Evolutionary conservation across 2,797 vertebrate genomes (phyloP), one percentile per base, ranked within the genome.

Genomic region (Chelonia mydas): DNA sequence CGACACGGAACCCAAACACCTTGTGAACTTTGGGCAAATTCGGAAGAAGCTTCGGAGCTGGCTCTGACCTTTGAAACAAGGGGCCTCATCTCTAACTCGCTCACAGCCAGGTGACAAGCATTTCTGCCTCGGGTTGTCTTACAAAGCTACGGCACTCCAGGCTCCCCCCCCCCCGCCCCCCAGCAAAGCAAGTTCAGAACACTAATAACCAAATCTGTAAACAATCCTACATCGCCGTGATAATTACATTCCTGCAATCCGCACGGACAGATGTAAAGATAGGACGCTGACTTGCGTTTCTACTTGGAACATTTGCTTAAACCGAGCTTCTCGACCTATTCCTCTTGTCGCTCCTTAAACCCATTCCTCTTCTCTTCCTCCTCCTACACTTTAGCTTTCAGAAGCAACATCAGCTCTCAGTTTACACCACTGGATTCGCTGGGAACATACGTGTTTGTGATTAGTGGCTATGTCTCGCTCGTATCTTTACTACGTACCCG

Each of bases 241-340:
- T 88, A 93, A 97, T 94, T 68, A 41, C 95, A 96, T 94, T 94
- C 94, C 91, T 90, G 91, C 91, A 79, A 84, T 89, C 95, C 90
- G 77, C 92, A 88, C 80, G 74, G 81, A 81, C 72, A 31, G 96
- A 95, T 96, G 96, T 59, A 96, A 96, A 95, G 96, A 98, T 96
- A 98, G 96, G 95, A 80, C 92, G 94, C 96, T 92, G 94, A 91
- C 93, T 90, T 33, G 88, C 96, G 94, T 93, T 95, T 90, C 92
- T 82, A 81, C 80, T 92, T 11, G 91, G 90, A 95, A 91, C 65
- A n/a, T 41, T 87, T 55, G 53, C 45, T 93, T 9, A 47, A 28
- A 86, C 68, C 6, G 1, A 86, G 72, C 41, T 74, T 83, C 84
- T 87, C 79, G 87, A 80, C 89, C 89, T 77, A 81, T 41, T 19